phyloP scores from a whole-genome alignment of 2,797 vertebrate genomes.

The Todus mexicanus region DNA sequence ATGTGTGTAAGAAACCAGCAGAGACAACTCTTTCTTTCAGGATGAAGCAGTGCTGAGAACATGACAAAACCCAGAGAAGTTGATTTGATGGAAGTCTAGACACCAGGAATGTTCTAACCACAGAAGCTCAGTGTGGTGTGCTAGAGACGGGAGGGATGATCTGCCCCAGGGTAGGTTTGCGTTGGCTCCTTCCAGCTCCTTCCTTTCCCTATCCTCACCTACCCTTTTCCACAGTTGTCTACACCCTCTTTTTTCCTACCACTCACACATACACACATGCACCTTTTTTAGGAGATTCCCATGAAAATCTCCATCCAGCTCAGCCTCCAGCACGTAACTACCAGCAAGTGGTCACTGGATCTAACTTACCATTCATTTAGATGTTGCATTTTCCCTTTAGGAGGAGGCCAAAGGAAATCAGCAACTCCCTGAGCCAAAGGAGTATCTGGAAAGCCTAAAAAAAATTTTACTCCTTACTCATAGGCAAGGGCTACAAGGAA shows the following conservation, averaged over 20 bases:
- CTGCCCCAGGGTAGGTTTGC: neutral
- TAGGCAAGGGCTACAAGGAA: neutral
- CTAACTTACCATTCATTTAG: neutral
- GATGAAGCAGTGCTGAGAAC: neutral
- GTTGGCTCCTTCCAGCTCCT: neutral
- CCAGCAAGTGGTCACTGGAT: neutral
- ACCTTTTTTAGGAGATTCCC: neutral
- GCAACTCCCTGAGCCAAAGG: neutral
- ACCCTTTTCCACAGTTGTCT: neutral
- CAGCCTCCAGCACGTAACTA: neutral
- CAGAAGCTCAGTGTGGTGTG: rapidly evolving
- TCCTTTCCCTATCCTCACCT: neutral
- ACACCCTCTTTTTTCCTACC: neutral
- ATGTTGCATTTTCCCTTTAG: neutral
- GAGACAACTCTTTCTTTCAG: neutral
- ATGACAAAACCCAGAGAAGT: neutral
- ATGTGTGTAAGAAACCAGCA: neutral
- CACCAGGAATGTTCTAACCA: neutral
- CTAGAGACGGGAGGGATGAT: neutral
- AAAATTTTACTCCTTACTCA: neutral
- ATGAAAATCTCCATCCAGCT: neutral
- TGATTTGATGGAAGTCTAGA: neutral
- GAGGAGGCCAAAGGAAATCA: neutral
- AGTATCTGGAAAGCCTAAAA: neutral
- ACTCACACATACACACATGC: neutral